Percentiles rank a stretch among this genome's conserved stretches.
These are phyloP conservation scores for Protophormia terraenovae DNA, from an alignment of 2,888 invertebrate genomes.

Conservation along the genomic window DNA sequence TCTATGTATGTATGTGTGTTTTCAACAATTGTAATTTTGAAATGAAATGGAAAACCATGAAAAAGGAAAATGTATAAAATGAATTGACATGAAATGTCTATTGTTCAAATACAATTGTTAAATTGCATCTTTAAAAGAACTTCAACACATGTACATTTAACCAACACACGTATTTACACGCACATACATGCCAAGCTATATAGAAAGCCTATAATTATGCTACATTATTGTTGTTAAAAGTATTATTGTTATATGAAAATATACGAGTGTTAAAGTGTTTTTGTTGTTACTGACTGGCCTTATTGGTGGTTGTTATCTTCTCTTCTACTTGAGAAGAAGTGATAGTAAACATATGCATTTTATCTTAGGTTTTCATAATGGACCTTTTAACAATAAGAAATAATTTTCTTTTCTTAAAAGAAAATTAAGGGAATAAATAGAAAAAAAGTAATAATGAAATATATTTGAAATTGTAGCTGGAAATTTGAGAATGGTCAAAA, in stretches of 20 bases:
- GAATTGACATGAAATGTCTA: slow-evolving; percentile 41
- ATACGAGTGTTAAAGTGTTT: neutral
- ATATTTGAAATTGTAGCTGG: neutral
- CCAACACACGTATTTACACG: neutral
- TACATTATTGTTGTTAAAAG: slow-evolving; percentile 31
- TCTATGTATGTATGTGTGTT: neutral
- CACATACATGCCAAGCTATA: neutral
- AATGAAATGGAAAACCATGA: slow-evolving; percentile 55
- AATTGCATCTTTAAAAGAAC: slow-evolving; percentile 36
- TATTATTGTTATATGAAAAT: neutral
- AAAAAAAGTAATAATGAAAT: neutral
- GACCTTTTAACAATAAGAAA: neutral
- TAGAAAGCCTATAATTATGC: slow-evolving; percentile 53
- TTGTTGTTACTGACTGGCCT: neutral
- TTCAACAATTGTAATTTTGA: slow-evolving; percentile 43
- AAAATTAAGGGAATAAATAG: neutral
- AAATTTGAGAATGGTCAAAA: neutral
- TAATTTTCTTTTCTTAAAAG: slow-evolving; percentile 6
- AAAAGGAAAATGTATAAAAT: slow-evolving; percentile 37
- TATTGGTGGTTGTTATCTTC: neutral
- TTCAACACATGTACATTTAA: neutral
- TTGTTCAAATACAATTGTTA: slow-evolving; percentile 37
- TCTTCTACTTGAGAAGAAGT: neutral
- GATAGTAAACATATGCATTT: slow-evolving; percentile 33
- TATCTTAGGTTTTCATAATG: neutral